Evolutionary conservation across 2,888 invertebrate genomes (phyloP).

Genomic region (Clunio marinus): DNA sequence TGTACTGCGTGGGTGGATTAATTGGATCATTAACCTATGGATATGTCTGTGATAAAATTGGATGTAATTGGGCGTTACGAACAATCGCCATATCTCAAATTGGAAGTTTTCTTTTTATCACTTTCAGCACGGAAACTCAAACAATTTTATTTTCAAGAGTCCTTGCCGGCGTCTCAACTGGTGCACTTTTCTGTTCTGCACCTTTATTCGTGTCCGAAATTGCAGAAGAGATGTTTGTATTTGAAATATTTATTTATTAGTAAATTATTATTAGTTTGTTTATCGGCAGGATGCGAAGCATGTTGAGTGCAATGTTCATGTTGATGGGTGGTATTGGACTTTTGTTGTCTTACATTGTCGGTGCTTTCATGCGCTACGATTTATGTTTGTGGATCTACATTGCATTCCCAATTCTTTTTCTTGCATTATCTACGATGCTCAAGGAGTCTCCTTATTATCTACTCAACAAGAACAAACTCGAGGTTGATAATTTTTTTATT

Average conservation of each 20-base stretch:
- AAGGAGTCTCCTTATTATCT: neutral
- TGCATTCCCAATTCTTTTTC: neutral
- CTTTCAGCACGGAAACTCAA: neutral
- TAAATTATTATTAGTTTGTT: neutral
- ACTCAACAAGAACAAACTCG: neutral
- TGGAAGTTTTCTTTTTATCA: neutral
- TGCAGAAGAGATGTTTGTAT: slow-evolving; percentile 9
- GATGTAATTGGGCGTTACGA: neutral
- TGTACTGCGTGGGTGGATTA: neutral
- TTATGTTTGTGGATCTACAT: neutral
- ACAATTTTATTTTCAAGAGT: neutral
- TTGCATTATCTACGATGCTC: neutral
- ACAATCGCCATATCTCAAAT: slow-evolving; percentile 5
- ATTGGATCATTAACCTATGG: neutral
- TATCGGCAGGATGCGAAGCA: neutral
- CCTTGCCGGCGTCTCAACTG: neutral
- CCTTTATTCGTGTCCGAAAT: slow-evolving; percentile 18
- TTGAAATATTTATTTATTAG: neutral
- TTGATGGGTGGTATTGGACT: neutral
- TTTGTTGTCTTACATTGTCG: neutral
- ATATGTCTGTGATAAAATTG: neutral
- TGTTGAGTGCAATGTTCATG: neutral
- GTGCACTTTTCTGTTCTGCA: neutral
- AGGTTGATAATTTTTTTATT: neutral
- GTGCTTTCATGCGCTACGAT: neutral